Conservation (phyloP, 1,140 invertebrate species). For the Elysia chlorotica region DNA sequence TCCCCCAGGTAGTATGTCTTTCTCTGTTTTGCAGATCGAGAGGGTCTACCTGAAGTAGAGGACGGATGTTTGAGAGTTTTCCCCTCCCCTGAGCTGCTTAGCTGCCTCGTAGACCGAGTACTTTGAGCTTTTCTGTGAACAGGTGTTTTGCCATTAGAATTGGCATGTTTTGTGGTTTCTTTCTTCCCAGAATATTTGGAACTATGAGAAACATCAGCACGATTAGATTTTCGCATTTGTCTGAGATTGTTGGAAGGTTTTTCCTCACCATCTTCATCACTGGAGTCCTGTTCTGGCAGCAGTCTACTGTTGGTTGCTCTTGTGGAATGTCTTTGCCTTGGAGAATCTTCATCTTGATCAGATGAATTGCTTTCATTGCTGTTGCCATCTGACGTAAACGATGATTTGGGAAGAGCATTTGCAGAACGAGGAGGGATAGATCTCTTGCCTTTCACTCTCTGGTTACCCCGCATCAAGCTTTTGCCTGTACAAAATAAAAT, state of each 20-base stretch:
- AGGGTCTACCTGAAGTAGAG: neutral
- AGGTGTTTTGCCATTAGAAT: slow-evolving; percentile 3
- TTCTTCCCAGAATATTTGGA: neutral
- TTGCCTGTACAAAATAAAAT: slow-evolving; percentile 5
- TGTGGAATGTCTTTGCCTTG: neutral
- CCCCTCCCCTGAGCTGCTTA: slow-evolving; percentile 34
- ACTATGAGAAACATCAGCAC: neutral
- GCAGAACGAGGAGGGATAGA: slow-evolving; percentile 3
- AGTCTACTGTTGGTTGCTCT: neutral
- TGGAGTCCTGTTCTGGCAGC: neutral
- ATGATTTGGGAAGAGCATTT: slow-evolving; percentile 8
- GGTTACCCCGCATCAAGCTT: neutral
- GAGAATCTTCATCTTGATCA: neutral
- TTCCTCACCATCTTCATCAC: neutral
- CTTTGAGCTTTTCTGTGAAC: slow-evolving; percentile 15
- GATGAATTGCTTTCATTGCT: slow-evolving; percentile 1
- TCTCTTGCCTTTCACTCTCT: slow-evolving; percentile 1
- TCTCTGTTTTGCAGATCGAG: slow-evolving; percentile 9
- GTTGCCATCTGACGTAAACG: too few relatives aligned
- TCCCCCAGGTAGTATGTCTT: slow-evolving; percentile 10
- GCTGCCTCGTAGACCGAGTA: slow-evolving; percentile 21
- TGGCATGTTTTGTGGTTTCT: neutral
- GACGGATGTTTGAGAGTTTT: slow-evolving; percentile 11
- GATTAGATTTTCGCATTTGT: neutral
- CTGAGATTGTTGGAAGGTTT: neutral